phyloP scores from a whole-genome alignment of 2,888 invertebrate species.

The Dichetophora obliterata region DNA sequence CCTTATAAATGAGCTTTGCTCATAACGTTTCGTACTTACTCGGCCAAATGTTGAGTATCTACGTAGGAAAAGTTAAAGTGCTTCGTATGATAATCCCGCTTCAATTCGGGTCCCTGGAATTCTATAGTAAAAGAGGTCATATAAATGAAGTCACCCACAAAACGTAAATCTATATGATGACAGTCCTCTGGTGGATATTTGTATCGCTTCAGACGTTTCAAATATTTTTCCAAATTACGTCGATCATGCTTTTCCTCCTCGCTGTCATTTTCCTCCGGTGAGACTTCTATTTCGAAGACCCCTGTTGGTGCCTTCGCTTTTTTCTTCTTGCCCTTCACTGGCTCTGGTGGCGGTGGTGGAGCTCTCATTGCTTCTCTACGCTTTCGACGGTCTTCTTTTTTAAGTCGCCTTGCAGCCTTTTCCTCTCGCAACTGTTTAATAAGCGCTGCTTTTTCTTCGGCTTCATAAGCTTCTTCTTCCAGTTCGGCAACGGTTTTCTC shows the following conservation, averaged over 20 bases:
- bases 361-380: slow-evolving; percentile 42
- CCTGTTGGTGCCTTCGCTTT: slow-evolving; percentile 20
- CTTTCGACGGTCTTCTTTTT: slow-evolving; percentile 34
- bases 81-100: slow-evolving; percentile 55
- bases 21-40: slow-evolving; percentile 51
- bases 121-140: slow-evolving; percentile 57
- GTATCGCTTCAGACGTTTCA: slow-evolving; percentile 46
- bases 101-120: slow-evolving; percentile 58
- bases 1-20: too few relatives aligned
- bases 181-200: slow-evolving; percentile 60
- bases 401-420: slow-evolving; percentile 37
- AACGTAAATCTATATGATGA: slow-evolving; percentile 60
- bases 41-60: slow-evolving; percentile 57
- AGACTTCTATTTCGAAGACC: slow-evolving; percentile 52
- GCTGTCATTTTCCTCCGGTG: slow-evolving; percentile 52
- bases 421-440: slow-evolving; percentile 25
- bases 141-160: slow-evolving; percentile 56
- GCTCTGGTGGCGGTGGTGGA: background rate
- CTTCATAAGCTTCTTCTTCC: slow-evolving; percentile 38
- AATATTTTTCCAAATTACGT: slow-evolving; percentile 52
- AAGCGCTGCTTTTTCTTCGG: slow-evolving; percentile 4
- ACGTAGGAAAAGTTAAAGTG: slow-evolving; percentile 60
- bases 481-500: slow-evolving; percentile 40
- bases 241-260: slow-evolving; percentile 50
- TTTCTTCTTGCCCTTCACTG: slow-evolving; percentile 23